Evolutionary conservation across 2,797 vertebrate genomes (phyloP).

Genomic region (Jordanella pulchra): DNA sequence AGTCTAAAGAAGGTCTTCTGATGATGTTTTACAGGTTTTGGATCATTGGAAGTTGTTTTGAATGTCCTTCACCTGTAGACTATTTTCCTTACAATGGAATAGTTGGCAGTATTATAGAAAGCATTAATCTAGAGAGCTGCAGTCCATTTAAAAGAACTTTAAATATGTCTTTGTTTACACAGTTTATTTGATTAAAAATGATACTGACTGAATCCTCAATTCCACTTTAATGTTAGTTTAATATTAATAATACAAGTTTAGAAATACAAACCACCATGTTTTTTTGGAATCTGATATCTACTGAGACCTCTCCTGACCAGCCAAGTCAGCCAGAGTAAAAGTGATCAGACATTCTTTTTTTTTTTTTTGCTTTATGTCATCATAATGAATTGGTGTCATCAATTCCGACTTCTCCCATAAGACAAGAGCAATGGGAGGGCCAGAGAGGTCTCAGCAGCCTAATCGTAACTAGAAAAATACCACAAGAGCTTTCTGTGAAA

Average conservation of each 20-base stretch:
- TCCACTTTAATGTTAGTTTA: no score
- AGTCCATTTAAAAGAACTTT: background rate
- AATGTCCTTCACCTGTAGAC: no score
- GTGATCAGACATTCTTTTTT: slow-evolving; percentile 7
- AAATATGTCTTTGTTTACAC: no score
- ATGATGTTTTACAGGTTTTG: no score
- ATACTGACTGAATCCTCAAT: background rate
- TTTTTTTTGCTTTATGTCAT: slow-evolving; percentile 53
- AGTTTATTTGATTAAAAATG: no score
- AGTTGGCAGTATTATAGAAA: no score
- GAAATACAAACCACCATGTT: background rate
- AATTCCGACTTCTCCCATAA: slow-evolving; percentile 39
- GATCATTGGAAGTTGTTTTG: no score
- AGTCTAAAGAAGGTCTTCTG: no score
- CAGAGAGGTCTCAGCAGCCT: slow-evolving; percentile 30
- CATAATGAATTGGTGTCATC: slow-evolving; percentile 45
- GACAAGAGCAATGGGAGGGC: slow-evolving; percentile 29
- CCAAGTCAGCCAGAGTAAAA: slow-evolving; percentile 11
- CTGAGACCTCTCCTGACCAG: background rate
- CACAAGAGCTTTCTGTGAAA: slow-evolving; percentile 33
- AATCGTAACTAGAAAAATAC: slow-evolving; percentile 50
- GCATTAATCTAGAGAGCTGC: no score
- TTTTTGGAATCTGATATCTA: background rate
- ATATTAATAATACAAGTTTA: background rate
- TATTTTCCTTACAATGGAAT: no score